Percentiles rank a stretch among this genome's conserved stretches.
Evolutionary conservation across 2,888 invertebrate species (phyloP).

Genomic region (Drosophila melanocephala): DNA sequence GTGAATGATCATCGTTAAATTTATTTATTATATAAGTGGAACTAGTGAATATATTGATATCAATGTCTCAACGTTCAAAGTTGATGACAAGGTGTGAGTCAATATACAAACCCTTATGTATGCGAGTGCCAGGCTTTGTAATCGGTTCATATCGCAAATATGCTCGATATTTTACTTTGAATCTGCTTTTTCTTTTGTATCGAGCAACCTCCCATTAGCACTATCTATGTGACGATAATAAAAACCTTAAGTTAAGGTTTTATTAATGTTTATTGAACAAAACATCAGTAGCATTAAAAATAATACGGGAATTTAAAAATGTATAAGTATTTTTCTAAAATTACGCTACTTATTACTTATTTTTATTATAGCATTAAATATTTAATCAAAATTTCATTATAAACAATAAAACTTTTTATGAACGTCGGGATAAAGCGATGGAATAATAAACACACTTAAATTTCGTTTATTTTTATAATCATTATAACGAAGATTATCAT

Average conservation of each 20-base stretch:
- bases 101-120: background rate
- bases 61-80: background rate
- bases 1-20: too few relatives aligned
- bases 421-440: background rate
- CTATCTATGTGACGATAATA: background rate
- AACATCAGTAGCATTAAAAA: background rate
- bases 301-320: background rate
- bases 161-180: background rate
- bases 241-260: too few relatives aligned
- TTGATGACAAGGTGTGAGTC: background rate
- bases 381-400: background rate
- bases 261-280: background rate
- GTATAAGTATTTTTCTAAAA: too few relatives aligned
- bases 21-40: background rate
- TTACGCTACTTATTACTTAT: too few relatives aligned
- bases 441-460: background rate
- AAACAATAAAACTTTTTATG: background rate
- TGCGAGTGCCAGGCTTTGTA: too few relatives aligned
- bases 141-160: too few relatives aligned
- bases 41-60: background rate
- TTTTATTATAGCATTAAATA: background rate
- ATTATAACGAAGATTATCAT: background rate
- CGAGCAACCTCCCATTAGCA: background rate
- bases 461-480: background rate
- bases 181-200: background rate